These are phyloP conservation scores for Marmota flaviventris DNA, from an alignment of 2,113 vertebrate genomes.

Conservation along the genomic window DNA sequence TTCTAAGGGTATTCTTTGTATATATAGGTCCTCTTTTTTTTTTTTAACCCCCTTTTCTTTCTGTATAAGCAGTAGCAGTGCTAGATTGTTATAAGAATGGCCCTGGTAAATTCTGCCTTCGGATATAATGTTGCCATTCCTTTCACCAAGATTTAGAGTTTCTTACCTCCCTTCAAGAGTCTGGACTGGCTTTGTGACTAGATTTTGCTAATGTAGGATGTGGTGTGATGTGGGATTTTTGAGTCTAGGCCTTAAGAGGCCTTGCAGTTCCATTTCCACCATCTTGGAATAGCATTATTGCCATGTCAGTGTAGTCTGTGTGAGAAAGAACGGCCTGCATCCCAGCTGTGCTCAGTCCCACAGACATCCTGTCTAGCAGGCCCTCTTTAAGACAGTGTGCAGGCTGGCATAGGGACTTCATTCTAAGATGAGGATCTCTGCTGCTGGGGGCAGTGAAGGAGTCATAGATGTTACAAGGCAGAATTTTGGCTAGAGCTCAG, in stretches of 20 bases:
- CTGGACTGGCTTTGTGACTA: not conserved
- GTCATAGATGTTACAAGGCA: not conserved
- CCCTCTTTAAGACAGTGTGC: not conserved
- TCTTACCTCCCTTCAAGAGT: not conserved
- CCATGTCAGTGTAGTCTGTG: not conserved
- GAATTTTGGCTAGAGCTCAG: not conserved
- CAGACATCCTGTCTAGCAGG: not conserved
- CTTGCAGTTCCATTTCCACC: not conserved
- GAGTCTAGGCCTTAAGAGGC: not conserved
- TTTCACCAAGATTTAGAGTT: not conserved
- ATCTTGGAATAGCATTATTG: not conserved
- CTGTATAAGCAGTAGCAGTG: not conserved
- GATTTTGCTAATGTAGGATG: not conserved
- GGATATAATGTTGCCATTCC: not conserved
- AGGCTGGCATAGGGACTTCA: not conserved
- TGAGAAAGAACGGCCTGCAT: not conserved
- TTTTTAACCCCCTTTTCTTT: not conserved
- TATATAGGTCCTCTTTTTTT: not conserved
- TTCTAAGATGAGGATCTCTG: not conserved
- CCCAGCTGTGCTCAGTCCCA: not conserved
- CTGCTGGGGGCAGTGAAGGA: not conserved
- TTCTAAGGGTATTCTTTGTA: not conserved
- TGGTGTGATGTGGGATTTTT: not conserved
- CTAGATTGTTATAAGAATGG: not conserved
- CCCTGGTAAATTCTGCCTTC: not conserved